A percentile compares a stretch with the other conserved stretches of the same genome.
Evolutionary conservation across 2,888 invertebrate species (phyloP).

Genomic region (Hemicrepidius hirtus): DNA sequence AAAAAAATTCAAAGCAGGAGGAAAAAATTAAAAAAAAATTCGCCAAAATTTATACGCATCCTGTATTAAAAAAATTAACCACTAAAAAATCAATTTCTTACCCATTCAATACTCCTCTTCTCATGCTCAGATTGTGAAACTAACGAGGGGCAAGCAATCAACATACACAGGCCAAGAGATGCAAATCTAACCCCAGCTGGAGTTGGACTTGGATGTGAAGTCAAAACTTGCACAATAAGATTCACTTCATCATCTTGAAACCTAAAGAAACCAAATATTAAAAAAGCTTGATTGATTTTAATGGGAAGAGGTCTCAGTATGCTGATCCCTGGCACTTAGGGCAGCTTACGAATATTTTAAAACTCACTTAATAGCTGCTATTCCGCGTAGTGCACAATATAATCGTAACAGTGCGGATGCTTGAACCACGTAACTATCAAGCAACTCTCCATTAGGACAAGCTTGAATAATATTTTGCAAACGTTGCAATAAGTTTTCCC

Average conservation of each 20-base stretch:
- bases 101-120: slow-evolving; percentile 92
- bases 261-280: slow-evolving; percentile 67
- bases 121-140: slow-evolving; percentile 84
- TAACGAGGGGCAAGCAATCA: slow-evolving; percentile 94
- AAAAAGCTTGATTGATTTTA: background rate
- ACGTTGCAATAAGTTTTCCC: slow-evolving; percentile 85
- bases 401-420: slow-evolving; percentile 92
- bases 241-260: slow-evolving; percentile 95
- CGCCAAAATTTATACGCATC: no score
- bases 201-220: slow-evolving; percentile 91
- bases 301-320: no score
- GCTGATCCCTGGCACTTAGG: no score
- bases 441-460: slow-evolving; percentile 77
- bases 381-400: slow-evolving; percentile 94
- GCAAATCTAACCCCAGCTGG: slow-evolving; percentile 95
- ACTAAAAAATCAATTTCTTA: slow-evolving; percentile 51
- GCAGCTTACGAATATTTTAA: no score
- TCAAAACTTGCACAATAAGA: slow-evolving; percentile 87
- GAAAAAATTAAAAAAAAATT: no score
- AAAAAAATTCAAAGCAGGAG: no score
- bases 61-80: no score
- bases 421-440: slow-evolving; percentile 83
- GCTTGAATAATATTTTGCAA: slow-evolving; percentile 79
- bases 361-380: slow-evolving; percentile 90
- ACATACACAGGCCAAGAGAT: slow-evolving; percentile 93